Conservation (phyloP, 1,140 invertebrate species). For the Brachystomella parvula region DNA sequence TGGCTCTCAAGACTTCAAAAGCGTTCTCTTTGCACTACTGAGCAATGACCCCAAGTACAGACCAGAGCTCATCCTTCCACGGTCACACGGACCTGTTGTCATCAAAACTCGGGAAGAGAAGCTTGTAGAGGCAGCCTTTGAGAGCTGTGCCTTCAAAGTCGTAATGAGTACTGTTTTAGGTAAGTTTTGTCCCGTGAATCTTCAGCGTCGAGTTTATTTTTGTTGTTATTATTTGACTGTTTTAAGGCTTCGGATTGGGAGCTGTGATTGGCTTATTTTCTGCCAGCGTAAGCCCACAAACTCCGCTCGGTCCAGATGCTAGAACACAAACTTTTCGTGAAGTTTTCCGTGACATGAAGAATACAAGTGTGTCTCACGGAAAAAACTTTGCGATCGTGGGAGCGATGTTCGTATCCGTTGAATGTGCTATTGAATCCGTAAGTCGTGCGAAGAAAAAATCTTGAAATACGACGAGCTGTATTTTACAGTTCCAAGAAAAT, state of each 20-base stretch:
- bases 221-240: neutral
- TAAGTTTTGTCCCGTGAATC: slow-evolving; percentile 44
- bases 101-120: slow-evolving; percentile 83
- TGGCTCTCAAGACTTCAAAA: slow-evolving; percentile 9
- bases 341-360: slow-evolving; percentile 85
- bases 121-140: slow-evolving; percentile 72
- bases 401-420: slow-evolving; percentile 81
- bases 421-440: slow-evolving; percentile 85
- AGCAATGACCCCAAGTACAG: slow-evolving; percentile 18
- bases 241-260: slow-evolving; percentile 70
- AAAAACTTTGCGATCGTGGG: slow-evolving; percentile 97
- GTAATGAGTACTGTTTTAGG: slow-evolving; percentile 80
- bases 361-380: slow-evolving; percentile 78
- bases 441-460: too few species aligned
- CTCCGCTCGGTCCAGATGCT: slow-evolving; percentile 53
- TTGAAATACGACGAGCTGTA: too few species aligned
- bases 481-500: too few species aligned
- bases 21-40: slow-evolving; percentile 15
- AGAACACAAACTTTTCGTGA: slow-evolving; percentile 74
- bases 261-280: slow-evolving; percentile 93
- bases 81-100: slow-evolving; percentile 59
- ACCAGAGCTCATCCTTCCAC: slow-evolving; percentile 62
- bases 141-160: slow-evolving; percentile 88
- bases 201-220: neutral
- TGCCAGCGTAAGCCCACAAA: slow-evolving; percentile 84